Evolutionary conservation across 1,140 invertebrate genomes (phyloP), one percentile per base, ranked within the genome.

Genomic region (Nilaparvata lugens): DNA sequence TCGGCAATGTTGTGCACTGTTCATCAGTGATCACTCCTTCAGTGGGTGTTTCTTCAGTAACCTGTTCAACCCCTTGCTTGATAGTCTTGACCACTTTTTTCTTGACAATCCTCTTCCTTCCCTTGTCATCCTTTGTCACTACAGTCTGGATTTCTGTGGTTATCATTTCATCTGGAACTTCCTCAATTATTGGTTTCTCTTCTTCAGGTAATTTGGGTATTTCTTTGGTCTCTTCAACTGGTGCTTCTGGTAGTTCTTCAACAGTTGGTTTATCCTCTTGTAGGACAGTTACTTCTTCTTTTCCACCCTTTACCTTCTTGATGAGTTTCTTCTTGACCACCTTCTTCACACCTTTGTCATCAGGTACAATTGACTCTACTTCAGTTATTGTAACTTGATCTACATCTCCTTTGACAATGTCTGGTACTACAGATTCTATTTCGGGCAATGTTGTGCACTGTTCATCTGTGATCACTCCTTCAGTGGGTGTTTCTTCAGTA

Each of bases 91-190:
- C 61, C 42, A 16, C 65, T 63, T 65, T 70, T 65, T 42, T 71
- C 52, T 74, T 72, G 13, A 63, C 64, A 63, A 16, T 68, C 63
- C 56, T 71, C 64, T 51, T 62, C 18, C 18, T 54, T 38, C 55
- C 63, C 7, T 28, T 28, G 51, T 56, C 52, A 19, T 59, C 57
- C 19, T 52, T 48, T 16, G 21, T 13, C 11, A 62, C 35, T 9
- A 52, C 16, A 16, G 62, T 62, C 55, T 59, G 52, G 40, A 63
- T 51, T 35, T 60, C 74, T 4, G 75, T 73, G 1, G 76, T 66
- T 3, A 70, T 71, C 5, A 75, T 70, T 61, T 75, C 73, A 21
- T 64, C 62, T 23, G 60, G 59, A 18, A 62, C 56, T 19, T 45
- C 60, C 7, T 45, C 48, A 18, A 61, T 51, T 5, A 54, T 62